Conservation (phyloP, 2,113 vertebrate genomes). For the Origma solitaria region DNA sequence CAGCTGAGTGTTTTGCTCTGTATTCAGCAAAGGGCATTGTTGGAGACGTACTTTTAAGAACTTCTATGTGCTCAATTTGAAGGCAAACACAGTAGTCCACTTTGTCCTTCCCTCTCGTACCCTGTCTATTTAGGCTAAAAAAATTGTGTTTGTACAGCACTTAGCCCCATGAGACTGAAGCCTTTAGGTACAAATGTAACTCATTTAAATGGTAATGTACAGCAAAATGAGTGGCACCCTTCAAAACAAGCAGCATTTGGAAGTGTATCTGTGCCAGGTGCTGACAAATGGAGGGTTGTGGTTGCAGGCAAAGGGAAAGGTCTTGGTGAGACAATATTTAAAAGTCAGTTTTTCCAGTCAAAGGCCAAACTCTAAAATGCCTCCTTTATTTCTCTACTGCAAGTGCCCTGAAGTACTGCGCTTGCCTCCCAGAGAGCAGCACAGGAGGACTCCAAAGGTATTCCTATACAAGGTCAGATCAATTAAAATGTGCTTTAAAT, state of each 20-base stretch:
- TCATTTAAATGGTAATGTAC: conserved; percentile 60
- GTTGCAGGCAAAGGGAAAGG: not conserved
- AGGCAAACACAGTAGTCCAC: not conserved
- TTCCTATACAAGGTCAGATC: conserved; percentile 38
- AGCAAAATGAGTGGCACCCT: conserved; percentile 37
- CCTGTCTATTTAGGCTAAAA: conserved; percentile 6
- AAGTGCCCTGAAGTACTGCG: not conserved
- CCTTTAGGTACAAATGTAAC: conserved; percentile 37
- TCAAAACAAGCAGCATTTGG: conserved; percentile 22
- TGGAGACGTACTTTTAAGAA: not conserved
- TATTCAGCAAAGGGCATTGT: not conserved
- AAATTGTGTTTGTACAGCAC: conserved; percentile 1
- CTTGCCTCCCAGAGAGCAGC: not conserved
- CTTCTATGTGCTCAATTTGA: not conserved
- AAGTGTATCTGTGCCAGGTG: not conserved
- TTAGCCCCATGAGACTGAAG: not conserved
- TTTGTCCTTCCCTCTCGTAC: not conserved
- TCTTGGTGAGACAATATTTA: not conserved
- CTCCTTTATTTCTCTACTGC: not conserved
- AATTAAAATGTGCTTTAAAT: conserved; percentile 36
- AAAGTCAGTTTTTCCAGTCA: conserved; percentile 27
- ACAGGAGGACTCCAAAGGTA: not conserved
- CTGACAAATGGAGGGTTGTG: conserved; percentile 1
- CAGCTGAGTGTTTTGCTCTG: not conserved
- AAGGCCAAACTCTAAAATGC: not conserved